phyloP scores from a whole-genome alignment of 2,113 vertebrate species.

The Psophia crepitans region DNA sequence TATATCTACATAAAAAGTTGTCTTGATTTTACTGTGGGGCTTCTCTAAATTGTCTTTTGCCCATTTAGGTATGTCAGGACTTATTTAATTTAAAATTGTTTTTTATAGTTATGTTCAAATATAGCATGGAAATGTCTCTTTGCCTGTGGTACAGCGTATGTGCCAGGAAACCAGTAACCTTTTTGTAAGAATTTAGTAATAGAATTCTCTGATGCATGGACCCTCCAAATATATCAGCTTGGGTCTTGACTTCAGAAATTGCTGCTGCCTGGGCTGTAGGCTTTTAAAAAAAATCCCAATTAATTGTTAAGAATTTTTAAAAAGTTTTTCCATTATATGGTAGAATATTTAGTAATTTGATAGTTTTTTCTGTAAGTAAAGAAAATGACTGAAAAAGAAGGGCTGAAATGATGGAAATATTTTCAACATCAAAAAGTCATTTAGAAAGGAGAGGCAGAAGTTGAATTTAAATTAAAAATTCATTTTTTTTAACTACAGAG shows the following conservation, averaged over 20 bases:
- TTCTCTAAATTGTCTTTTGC: not conserved
- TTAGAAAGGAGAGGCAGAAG: not conserved
- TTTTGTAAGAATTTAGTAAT: not conserved
- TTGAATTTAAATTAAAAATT: not conserved
- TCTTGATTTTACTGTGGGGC: not conserved
- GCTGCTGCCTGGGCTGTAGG: not conserved
- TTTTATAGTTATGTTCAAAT: not conserved
- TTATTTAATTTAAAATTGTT: not conserved
- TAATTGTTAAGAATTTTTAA: not conserved
- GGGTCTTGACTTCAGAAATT: not conserved
- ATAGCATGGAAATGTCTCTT: not conserved
- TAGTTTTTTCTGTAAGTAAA: not conserved
- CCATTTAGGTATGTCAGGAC: not conserved
- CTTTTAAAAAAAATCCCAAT: not conserved
- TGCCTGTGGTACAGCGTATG: not conserved
- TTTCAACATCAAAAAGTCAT: not conserved
- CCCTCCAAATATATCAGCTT: not conserved
- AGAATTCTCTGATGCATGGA: not conserved
- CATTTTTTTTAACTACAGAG: not conserved
- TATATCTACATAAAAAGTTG: not conserved
- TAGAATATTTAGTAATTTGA: not conserved
- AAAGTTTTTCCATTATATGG: accelerated
- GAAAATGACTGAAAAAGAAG: not conserved
- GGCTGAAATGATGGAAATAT: not conserved
- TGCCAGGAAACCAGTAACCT: not conserved